A percentile compares a stretch with the other conserved stretches of the same genome.
Evolutionary conservation across 2,113 vertebrate genomes (phyloP).

Genomic region (Centropus bengalensis): DNA sequence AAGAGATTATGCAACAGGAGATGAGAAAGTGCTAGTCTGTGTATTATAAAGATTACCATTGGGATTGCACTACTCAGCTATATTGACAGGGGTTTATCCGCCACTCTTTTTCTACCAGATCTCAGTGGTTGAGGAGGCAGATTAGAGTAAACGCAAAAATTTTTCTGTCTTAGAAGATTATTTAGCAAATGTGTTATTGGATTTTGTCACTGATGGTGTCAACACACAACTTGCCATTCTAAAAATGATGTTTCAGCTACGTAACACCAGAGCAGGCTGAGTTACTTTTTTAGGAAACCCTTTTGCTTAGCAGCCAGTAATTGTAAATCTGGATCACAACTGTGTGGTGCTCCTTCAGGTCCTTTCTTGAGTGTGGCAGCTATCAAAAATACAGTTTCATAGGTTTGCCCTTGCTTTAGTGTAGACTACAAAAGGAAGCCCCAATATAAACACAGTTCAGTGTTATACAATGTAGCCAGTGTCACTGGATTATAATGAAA

Average conservation of each 20-base stretch:
- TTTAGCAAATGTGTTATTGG: neutral
- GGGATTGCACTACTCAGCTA: neutral
- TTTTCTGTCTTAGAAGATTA: neutral
- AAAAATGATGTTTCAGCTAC: neutral
- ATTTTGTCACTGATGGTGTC: neutral
- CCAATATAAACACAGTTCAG: neutral
- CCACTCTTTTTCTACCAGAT: neutral
- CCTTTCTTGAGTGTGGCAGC: neutral
- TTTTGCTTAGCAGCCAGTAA: neutral
- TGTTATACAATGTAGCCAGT: neutral
- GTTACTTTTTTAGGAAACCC: neutral
- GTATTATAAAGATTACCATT: conserved; percentile 22
- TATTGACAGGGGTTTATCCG: neutral
- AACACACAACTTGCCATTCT: neutral
- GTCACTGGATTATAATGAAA: neutral
- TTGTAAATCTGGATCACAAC: neutral
- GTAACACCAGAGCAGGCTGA: neutral
- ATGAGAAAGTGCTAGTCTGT: neutral
- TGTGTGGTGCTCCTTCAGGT: neutral
- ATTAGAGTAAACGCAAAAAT: neutral
- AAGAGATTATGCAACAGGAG: neutral
- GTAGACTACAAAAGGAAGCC: neutral
- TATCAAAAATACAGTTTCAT: neutral
- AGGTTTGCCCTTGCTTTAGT: neutral
- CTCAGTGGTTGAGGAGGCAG: neutral